Conservation (phyloP, 2,797 vertebrate genomes). For the Oryzias sinensis region DNA sequence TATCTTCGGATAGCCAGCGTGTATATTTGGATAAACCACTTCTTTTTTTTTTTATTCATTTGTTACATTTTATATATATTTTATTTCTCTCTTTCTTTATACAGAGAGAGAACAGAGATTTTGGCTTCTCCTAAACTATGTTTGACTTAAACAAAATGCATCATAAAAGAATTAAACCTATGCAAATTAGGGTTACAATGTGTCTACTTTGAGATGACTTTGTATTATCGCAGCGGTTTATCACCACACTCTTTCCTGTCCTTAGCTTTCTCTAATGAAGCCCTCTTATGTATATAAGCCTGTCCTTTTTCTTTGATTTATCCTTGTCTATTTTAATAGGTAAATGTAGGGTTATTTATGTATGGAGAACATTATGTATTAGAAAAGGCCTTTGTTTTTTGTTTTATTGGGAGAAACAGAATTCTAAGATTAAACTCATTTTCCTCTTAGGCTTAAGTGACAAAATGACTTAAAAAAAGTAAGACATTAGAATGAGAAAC, state of each 20-base stretch:
- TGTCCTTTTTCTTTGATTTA: conserved; percentile 90
- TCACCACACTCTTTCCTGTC: conserved; percentile 93
- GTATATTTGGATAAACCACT: not conserved
- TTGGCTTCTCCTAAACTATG: no score
- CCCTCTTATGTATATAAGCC: conserved; percentile 96
- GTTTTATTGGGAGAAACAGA: not conserved
- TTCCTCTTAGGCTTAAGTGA: no score
- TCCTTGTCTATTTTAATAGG: conserved; percentile 85
- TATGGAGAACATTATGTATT: conserved; percentile 50
- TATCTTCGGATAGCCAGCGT: conserved; percentile 9
- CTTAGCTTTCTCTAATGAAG: conserved; percentile 99
- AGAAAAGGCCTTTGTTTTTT: conserved; percentile 30
- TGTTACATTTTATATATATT: no score
- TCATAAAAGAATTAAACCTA: conserved; percentile 61
- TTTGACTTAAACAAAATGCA: no score
- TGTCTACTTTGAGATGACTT: conserved; percentile 91
- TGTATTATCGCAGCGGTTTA: conserved; percentile 96
- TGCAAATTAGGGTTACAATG: conserved; percentile 96
- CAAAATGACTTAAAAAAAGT: no score
- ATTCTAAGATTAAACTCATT: no score
- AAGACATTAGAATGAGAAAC: no score
- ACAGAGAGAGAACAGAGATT: no score
- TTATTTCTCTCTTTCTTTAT: no score
- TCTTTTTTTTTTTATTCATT: no score
- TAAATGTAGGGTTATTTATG: conserved; percentile 76